A percentile compares a stretch with the other conserved stretches of the same genome.
Evolutionary conservation across 1,140 invertebrate genomes (phyloP).

Genomic region (Rhizoglyphus robini): DNA sequence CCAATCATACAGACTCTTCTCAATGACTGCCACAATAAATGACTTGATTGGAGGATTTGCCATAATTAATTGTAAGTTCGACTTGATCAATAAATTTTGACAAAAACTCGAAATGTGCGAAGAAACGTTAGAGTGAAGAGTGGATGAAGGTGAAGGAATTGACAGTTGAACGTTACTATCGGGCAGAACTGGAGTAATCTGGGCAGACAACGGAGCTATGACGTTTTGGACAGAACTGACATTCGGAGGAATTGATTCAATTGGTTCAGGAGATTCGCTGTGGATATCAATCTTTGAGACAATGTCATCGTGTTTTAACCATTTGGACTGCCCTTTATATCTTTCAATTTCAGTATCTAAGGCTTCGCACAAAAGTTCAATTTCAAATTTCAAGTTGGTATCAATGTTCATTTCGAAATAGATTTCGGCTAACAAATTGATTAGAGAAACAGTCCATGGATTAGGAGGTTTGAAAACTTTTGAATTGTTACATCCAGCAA

Average conservation of each 20-base stretch:
- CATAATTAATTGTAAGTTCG: slow-evolving; percentile 57
- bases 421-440: slow-evolving; percentile 93
- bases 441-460: slow-evolving; percentile 96
- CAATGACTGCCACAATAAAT: slow-evolving; percentile 68
- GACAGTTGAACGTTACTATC: too few relatives aligned
- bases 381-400: slow-evolving; percentile 93
- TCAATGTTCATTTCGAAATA: slow-evolving; percentile 91
- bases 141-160: too few relatives aligned
- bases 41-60: slow-evolving; percentile 74
- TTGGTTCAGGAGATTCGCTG: too few relatives aligned
- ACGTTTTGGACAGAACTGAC: too few relatives aligned
- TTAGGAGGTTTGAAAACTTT: slow-evolving; percentile 86
- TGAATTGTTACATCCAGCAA: slow-evolving; percentile 92
- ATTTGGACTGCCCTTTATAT: slow-evolving; percentile 17
- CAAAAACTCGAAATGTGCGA: too few relatives aligned
- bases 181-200: too few relatives aligned
- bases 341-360: slow-evolving; percentile 64
- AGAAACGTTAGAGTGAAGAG: too few relatives aligned
- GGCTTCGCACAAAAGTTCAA: slow-evolving; percentile 95
- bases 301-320: too few relatives aligned
- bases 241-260: too few relatives aligned
- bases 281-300: too few relatives aligned
- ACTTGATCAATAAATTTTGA: slow-evolving; percentile 17
- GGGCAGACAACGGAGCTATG: too few relatives aligned
- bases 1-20: slow-evolving; percentile 87